These are phyloP conservation scores for Corydoras sp. DNA, from an alignment of 2,113 vertebrate genomes.

Conservation along the genomic window DNA sequence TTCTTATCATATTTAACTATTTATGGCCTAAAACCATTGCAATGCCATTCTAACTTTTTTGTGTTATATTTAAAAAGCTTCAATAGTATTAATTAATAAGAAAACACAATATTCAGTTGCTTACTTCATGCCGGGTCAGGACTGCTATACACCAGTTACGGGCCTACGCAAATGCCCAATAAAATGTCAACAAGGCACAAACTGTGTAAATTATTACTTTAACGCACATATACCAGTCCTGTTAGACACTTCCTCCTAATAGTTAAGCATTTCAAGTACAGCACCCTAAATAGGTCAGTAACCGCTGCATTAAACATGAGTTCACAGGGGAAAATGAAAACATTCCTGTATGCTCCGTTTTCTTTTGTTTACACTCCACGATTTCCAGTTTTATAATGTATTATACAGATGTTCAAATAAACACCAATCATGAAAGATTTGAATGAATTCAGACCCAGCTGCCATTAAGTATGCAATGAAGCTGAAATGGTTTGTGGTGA, in stretches of 20 bases:
- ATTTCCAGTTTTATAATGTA: slow-evolving; percentile 19
- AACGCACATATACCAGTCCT: no score
- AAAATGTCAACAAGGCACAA: no score
- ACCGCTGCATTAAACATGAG: slow-evolving; percentile 44
- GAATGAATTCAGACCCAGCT: slow-evolving; percentile 18
- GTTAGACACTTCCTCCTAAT: slow-evolving; percentile 32
- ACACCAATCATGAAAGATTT: not conserved
- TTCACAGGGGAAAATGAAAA: slow-evolving; percentile 34
- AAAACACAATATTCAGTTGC: no score
- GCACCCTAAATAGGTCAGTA: slow-evolving; percentile 26
- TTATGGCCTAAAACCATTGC: no score
- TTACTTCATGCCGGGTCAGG: no score
- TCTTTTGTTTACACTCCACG: not conserved
- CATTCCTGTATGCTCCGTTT: slow-evolving; percentile 47
- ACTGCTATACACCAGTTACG: no score
- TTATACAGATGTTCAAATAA: slow-evolving; percentile 5
- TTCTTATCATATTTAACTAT: no score
- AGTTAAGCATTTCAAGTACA: slow-evolving; percentile 50
- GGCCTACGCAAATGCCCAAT: no score
- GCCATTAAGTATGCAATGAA: slow-evolving; percentile 19
- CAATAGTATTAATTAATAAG: no score
- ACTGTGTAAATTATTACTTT: no score
- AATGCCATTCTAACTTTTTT: no score
- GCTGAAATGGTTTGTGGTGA: not conserved
- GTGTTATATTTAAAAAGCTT: no score